These are phyloP conservation scores for Tetragonula carbonaria DNA, from an alignment of 2,888 invertebrate genomes.

Conservation along the genomic window DNA sequence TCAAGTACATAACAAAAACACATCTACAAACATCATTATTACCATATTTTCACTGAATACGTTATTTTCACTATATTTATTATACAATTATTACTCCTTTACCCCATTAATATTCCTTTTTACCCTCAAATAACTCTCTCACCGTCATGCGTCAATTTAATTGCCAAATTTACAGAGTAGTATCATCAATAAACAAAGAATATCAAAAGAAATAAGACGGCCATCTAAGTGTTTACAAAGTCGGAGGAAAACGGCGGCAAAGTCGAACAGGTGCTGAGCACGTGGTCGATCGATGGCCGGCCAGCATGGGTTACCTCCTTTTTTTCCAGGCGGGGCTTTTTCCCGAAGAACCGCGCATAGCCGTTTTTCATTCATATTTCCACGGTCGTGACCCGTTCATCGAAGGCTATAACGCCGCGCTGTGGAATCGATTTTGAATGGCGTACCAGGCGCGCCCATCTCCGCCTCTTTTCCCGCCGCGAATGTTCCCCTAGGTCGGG, in stretches of 20 bases:
- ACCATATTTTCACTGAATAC: no score
- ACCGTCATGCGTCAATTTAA: no score
- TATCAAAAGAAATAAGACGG: neutral
- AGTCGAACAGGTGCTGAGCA: conserved; percentile 81
- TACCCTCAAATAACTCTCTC: no score
- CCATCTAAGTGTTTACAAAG: conserved; percentile 38
- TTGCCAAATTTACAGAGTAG: no score
- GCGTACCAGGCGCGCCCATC: conserved; percentile 67
- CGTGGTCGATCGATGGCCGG: conserved; percentile 81
- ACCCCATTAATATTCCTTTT: no score
- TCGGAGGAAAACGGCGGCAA: conserved; percentile 61
- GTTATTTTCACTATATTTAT: no score
- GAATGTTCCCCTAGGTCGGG: conserved; percentile 79
- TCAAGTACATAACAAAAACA: no score
- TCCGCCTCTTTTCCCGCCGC: conserved; percentile 66
- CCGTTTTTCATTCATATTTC: conserved; percentile 79
- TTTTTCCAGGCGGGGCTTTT: conserved; percentile 75
- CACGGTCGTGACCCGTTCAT: conserved; percentile 77
- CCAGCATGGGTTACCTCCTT: conserved; percentile 74
- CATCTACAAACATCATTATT: no score
- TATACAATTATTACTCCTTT: no score
- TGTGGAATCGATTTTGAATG: conserved; percentile 79
- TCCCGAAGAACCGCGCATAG: conserved; percentile 78
- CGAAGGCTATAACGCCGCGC: conserved; percentile 76
- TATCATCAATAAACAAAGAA: neutral